These are phyloP conservation scores for Ceyx margarethae DNA, from an alignment of 2,113 vertebrate species.

Conservation along the genomic window DNA sequence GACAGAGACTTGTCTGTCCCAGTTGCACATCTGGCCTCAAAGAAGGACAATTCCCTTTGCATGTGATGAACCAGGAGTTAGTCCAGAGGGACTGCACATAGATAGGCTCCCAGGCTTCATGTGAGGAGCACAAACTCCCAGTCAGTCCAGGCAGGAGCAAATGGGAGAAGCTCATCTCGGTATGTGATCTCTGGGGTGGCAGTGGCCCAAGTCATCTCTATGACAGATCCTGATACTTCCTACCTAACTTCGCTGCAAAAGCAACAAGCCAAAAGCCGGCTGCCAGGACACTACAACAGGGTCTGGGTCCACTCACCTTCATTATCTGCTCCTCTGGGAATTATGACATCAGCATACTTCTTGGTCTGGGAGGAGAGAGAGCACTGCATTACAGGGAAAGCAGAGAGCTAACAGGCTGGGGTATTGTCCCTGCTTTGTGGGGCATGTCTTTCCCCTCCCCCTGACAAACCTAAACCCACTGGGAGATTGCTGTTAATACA, in stretches of 20 bases:
- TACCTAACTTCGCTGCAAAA: neutral
- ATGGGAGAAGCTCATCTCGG: neutral
- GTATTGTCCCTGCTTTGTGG: neutral
- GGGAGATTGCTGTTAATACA: neutral
- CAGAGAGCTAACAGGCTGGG: neutral
- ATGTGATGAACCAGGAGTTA: neutral
- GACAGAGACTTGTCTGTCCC: neutral
- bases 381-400: neutral
- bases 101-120: neutral
- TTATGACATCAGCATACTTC: conserved; percentile 98
- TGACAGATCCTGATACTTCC: neutral
- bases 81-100: neutral
- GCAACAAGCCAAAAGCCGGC: neutral
- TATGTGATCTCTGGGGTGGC: rapidly evolving
- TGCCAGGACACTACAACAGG: neutral
- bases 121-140: neutral
- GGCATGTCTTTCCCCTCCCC: neutral
- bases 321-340: conserved; percentile 94
- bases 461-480: neutral
- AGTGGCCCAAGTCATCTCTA: neutral
- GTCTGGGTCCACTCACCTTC: conserved; percentile 81
- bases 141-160: neutral
- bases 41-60: neutral
- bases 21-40: neutral
- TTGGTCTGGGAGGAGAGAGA: conserved; percentile 84